phyloP scores from a whole-genome alignment of 2,888 invertebrate genomes.

The Drosophila pegasa region DNA sequence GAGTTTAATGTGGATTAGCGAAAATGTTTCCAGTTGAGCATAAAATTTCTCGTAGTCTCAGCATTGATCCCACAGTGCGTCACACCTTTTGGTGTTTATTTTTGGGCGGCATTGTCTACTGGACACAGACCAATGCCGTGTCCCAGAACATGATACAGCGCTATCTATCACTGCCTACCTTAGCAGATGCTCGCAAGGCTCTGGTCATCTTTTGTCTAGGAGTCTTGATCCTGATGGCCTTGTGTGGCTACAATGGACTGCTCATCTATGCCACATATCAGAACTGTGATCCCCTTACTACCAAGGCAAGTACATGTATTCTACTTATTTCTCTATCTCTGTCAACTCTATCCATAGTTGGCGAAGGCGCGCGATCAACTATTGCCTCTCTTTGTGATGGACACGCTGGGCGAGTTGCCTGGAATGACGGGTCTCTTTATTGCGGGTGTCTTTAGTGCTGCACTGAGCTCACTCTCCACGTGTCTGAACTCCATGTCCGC shows the following conservation, averaged over 20 bases:
- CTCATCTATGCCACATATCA: constrained; percentile 88
- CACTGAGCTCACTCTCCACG: constrained; percentile 92
- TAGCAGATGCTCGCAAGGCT: constrained; percentile 87
- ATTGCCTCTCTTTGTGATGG: constrained; percentile 94
- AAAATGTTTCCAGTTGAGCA: neutral
- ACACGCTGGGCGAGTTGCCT: constrained; percentile 90
- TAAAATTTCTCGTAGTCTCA: constrained; percentile 87
- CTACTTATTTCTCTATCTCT: neutral
- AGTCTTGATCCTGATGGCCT: constrained; percentile 85
- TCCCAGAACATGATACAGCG: constrained; percentile 96
- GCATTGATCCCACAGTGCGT: constrained; percentile 90
- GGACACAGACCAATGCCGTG: constrained; percentile 91
- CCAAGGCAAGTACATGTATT: constrained; percentile 84
- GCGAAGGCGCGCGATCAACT: constrained; percentile 91
- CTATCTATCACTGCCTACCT: constrained; percentile 90
- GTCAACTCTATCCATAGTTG: constrained; percentile 84
- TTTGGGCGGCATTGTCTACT: constrained; percentile 91
- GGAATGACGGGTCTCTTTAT: constrained; percentile 95
- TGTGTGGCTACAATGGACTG: constrained; percentile 88
- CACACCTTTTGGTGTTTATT: constrained; percentile 93
- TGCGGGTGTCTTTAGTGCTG: constrained; percentile 95
- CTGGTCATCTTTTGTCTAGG: constrained; percentile 87
- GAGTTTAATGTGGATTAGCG: constrained; percentile 52
- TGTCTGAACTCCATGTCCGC: constrained; percentile 92
- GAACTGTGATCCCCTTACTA: constrained; percentile 88